Evolutionary conservation across 2,113 vertebrate species (phyloP).

Genomic region (Crocuta crocuta): DNA sequence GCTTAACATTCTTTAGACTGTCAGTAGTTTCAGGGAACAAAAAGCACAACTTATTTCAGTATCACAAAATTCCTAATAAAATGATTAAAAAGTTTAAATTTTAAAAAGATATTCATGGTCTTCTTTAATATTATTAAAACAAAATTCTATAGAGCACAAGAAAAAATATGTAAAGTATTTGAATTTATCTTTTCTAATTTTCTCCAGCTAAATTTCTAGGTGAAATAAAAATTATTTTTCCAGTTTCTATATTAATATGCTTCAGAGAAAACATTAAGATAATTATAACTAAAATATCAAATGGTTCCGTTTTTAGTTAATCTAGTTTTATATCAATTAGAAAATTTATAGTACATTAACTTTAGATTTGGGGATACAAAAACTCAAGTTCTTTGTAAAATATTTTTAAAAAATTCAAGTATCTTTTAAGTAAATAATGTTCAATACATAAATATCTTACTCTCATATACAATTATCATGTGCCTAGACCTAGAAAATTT

Average conservation of each 20-base stretch:
- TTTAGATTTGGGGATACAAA: conserved; percentile 4
- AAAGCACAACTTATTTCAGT: conserved; percentile 62
- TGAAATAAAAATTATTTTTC: conserved; percentile 32
- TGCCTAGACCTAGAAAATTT: conserved; percentile 49
- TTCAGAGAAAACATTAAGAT: conserved; percentile 30
- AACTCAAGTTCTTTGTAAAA: conserved; percentile 44
- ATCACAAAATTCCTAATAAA: conserved; percentile 60
- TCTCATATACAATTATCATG: conserved; percentile 16
- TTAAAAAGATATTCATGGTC: conserved; percentile 4
- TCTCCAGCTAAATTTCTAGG: neutral
- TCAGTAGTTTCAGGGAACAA: conserved; percentile 76
- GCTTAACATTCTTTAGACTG: conserved; percentile 82
- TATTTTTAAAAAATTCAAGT: neutral
- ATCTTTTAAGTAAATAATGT: conserved; percentile 20
- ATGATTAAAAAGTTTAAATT: conserved; percentile 29
- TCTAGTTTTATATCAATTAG: conserved; percentile 21
- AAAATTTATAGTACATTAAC: conserved; percentile 5
- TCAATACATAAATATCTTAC: conserved; percentile 32
- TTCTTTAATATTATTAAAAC: conserved; percentile 27
- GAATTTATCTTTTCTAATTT: neutral
- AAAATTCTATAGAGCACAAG: neutral
- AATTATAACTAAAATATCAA: conserved; percentile 26
- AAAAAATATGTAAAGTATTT: neutral
- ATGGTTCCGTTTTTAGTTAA: conserved; percentile 47
- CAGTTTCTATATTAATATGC: neutral